phyloP scores from a whole-genome alignment of 1,140 invertebrate genomes.

The Macrobrachium rosenbergii region DNA sequence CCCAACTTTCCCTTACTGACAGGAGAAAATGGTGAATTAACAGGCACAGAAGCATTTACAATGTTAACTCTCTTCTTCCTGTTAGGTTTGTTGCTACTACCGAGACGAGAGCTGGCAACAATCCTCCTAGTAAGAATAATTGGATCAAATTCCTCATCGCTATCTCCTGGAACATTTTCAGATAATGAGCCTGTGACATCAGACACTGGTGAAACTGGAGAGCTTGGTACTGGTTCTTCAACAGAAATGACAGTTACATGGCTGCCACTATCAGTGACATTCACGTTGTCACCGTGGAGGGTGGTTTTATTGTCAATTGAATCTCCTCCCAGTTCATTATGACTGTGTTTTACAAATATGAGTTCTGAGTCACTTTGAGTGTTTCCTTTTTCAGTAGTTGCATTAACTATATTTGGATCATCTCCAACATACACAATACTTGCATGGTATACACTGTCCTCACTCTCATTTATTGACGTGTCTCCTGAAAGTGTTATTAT shows the following conservation, averaged over 20 bases:
- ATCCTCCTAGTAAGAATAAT: constrained; percentile 14
- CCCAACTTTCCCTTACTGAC: background rate
- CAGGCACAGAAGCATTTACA: constrained; percentile 27
- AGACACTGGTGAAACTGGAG: background rate
- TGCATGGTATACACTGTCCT: background rate
- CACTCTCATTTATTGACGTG: background rate
- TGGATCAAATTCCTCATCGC: background rate
- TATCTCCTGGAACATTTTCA: constrained; percentile 21
- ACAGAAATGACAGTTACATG: constrained; percentile 39
- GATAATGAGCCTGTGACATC: background rate
- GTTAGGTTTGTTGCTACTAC: constrained; percentile 13
- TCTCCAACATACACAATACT: constrained; percentile 18
- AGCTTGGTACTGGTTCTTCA: background rate
- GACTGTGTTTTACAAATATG: too few relatives aligned
- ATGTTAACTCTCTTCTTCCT: constrained; percentile 19
- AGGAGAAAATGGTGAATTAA: constrained; percentile 52
- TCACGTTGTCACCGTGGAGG: background rate
- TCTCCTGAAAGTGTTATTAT: constrained; percentile 7
- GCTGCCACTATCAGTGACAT: constrained; percentile 9
- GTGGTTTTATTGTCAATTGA: too few relatives aligned
- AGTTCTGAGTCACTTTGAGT: background rate
- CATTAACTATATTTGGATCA: background rate
- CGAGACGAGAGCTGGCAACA: constrained; percentile 30
- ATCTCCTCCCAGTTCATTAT: too few relatives aligned
- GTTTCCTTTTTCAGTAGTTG: background rate